Conservation (phyloP, 2,888 invertebrate genomes). For the Polia nebulosa region DNA sequence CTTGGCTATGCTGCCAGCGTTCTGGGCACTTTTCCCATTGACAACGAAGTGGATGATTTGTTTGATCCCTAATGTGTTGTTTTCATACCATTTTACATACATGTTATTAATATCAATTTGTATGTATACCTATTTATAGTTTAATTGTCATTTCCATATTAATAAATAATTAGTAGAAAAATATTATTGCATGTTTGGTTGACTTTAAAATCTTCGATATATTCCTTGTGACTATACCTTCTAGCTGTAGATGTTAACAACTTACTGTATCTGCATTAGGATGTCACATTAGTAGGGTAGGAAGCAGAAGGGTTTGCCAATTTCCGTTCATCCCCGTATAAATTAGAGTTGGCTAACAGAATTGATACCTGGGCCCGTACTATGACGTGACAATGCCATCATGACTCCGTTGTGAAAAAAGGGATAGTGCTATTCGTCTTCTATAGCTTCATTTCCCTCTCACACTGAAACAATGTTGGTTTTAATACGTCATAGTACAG, state of each 20-base stretch:
- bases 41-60: too few relatives aligned
- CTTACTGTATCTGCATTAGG: constrained; percentile 25
- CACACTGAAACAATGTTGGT: background rate
- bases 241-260: constrained; percentile 31
- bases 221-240: constrained; percentile 1
- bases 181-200: background rate
- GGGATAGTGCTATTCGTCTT: background rate
- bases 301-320: constrained; percentile 45
- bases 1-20: too few relatives aligned
- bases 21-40: too few relatives aligned
- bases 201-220: background rate
- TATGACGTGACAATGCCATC: background rate
- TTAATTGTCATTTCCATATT: too few relatives aligned
- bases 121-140: too few relatives aligned
- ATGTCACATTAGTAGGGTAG: constrained; percentile 35
- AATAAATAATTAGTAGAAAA: too few relatives aligned
- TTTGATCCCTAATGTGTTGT: too few relatives aligned
- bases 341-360: constrained; percentile 47
- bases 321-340: constrained; percentile 49
- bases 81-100: too few relatives aligned
- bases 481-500: background rate
- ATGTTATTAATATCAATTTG: too few relatives aligned
- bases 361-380: constrained; percentile 34
- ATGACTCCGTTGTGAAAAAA: background rate
- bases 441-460: background rate